phyloP scores from a whole-genome alignment of 2,888 invertebrate genomes.

The Pseudolycoriella hygida region DNA sequence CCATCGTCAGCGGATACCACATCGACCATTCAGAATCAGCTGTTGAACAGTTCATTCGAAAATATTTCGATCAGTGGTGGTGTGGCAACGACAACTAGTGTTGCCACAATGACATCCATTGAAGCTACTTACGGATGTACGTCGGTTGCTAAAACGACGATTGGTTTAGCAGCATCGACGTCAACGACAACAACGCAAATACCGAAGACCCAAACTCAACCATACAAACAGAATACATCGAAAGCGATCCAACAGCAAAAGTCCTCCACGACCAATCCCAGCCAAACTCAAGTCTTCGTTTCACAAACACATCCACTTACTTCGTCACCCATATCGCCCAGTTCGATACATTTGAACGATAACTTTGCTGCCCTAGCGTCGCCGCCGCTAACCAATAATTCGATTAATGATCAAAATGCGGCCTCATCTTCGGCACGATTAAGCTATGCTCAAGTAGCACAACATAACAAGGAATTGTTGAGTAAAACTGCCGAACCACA shows the following conservation, averaged over 20 bases:
- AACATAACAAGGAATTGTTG: constrained; percentile 36
- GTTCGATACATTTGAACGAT: constrained; percentile 6
- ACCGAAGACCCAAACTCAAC: constrained; percentile 4
- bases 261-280: background rate
- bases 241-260: background rate
- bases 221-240: background rate
- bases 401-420: constrained; percentile 3
- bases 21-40: background rate
- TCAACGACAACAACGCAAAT: constrained; percentile 3
- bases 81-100: constrained; percentile 29
- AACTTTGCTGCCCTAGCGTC: constrained; percentile 3
- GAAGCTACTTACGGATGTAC: constrained; percentile 8
- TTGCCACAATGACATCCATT: constrained; percentile 35
- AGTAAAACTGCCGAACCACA: background rate
- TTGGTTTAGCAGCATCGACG: background rate
- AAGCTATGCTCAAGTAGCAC: constrained; percentile 50
- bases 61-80: background rate
- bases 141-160: constrained; percentile 3
- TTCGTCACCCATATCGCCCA: constrained; percentile 13
- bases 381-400: constrained; percentile 6
- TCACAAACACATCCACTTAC: background rate
- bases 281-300: background rate
- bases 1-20: background rate
- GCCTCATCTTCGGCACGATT: constrained; percentile 21
- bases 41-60: background rate